Conservation (phyloP, 2,888 invertebrate species). For the Drosophila multiciliata region DNA sequence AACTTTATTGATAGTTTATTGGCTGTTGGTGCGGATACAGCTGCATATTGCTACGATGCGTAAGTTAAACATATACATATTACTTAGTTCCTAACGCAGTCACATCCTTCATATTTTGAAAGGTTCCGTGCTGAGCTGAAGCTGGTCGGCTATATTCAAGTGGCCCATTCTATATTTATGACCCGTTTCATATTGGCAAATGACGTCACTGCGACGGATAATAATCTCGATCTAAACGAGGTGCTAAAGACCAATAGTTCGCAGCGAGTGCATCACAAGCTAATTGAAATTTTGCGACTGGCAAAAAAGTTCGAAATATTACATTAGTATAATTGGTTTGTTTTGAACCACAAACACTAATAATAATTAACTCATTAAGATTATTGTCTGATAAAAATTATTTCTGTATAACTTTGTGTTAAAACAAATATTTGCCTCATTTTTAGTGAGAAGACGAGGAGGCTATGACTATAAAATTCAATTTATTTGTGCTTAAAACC, state of each 20-base stretch:
- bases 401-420: background rate
- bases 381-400: constrained; percentile 15
- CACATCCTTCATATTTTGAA: background rate
- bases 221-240: constrained; percentile 33
- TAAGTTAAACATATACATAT: constrained; percentile 19
- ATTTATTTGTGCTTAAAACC: background rate
- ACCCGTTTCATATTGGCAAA: constrained; percentile 66
- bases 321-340: constrained; percentile 35
- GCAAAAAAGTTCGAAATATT: constrained; percentile 60
- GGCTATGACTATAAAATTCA: constrained; percentile 20
- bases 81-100: background rate
- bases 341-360: constrained; percentile 15
- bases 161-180: constrained; percentile 71
- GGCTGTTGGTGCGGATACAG: constrained; percentile 28
- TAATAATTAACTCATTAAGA: constrained; percentile 32
- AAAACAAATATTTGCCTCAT: constrained; percentile 4
- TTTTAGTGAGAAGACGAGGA: background rate
- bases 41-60: constrained; percentile 39
- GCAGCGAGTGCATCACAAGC: constrained; percentile 49
- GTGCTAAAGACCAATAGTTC: constrained; percentile 52
- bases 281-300: constrained; percentile 51
- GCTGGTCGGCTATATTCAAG: constrained; percentile 60
- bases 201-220: background rate
- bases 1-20: constrained; percentile 40
- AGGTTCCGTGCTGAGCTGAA: constrained; percentile 57